Conservation (phyloP, 53 echinoderm and acorn worm genomes). For the Henricia sp. region DNA sequence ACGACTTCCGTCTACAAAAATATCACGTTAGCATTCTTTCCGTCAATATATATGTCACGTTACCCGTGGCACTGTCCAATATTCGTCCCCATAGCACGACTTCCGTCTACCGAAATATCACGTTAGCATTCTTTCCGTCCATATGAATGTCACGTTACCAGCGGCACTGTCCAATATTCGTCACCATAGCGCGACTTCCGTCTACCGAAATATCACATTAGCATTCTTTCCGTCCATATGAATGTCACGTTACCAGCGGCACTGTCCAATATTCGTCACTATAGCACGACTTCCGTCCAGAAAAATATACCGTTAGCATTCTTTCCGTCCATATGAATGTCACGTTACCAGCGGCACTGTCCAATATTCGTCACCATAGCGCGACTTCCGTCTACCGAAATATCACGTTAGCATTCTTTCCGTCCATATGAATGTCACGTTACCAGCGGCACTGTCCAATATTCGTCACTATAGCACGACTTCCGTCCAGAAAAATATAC, state of each 20-base stretch:
- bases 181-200: slow-evolving; percentile 1
- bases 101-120: neutral
- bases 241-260: neutral
- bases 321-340: neutral
- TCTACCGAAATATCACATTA: neutral
- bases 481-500: too few species aligned
- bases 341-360: neutral
- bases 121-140: slow-evolving; percentile 7
- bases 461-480: too few species aligned
- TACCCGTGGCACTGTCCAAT: neutral
- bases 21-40: slow-evolving; percentile 10
- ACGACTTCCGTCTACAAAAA: neutral
- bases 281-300: neutral
- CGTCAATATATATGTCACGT: neutral
- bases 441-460: too few species aligned
- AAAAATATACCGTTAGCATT: neutral
- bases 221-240: neutral
- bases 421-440: too few species aligned
- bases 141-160: neutral
- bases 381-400: neutral
- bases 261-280: slow-evolving; percentile 9
- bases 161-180: slow-evolving; percentile 1
- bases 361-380: neutral
- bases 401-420: neutral
- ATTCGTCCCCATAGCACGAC: neutral